Base-by-base conservation (phyloP, 1,140 invertebrate genomes). In the Diorhabda elongata region DNA sequence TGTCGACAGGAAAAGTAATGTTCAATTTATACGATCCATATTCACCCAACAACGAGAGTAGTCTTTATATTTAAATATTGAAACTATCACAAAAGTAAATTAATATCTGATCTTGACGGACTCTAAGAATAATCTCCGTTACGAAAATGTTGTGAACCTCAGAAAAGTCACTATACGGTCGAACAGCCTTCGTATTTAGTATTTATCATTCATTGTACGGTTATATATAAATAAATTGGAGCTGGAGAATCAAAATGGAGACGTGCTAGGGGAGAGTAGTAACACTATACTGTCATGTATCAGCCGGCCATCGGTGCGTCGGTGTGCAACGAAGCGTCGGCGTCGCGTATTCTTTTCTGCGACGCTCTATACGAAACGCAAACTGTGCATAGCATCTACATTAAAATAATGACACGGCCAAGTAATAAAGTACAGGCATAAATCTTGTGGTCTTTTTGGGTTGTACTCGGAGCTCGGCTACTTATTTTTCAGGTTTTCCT, bases 381-480 rank as follows among this genome's bases (percentile, higher is more conserved):
- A 62, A 62, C 61, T 62, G 61, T 62, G 61, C 61, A 62, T 62
- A 62, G 44, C 61, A 62, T 44, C 61, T 62, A 62, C 61, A 44
- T 62, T 62, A 62, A 62, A 62, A 62, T 62, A 44, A 62, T 43
- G 61, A 62, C 44, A 44, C 44, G 42, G 44, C 61, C 43, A 42
- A 44, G 61, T 62, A 8, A 62, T 62, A 62, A 62, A 62, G 44
- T 44, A 62, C 43, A 4, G 26, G 42, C 61, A 62, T 62, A 62
- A 62, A 62, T 62, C 61, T n/a, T n/a, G 43, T 11, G 61, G 42
- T 62, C 8, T 52, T 52, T 52, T 52, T 8, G n/a, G 47, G 47
- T n/a, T 8, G 47, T n/a, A n/a, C 6, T 6, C 6, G 6, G 6
- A 52, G 6, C n/a, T 52, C 4, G 47, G 47, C 47, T 52, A 4